Percentiles rank a stretch among this genome's conserved stretches.
phyloP scores from a whole-genome alignment of 2,113 vertebrate genomes.

The Oophaga pumilio region DNA sequence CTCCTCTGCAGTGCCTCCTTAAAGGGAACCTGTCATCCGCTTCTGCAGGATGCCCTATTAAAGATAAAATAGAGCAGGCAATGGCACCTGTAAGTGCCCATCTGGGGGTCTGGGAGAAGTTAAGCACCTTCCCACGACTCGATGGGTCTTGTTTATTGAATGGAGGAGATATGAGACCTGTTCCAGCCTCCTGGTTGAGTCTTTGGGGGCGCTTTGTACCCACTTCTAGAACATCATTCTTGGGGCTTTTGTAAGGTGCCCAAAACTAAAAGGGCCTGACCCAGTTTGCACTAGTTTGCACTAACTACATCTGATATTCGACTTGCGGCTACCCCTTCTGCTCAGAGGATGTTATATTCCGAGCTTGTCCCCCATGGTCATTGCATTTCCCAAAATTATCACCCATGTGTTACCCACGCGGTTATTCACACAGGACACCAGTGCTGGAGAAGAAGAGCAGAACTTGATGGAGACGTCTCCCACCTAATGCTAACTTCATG shows the following conservation, averaged over 20 bases:
- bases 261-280: neutral
- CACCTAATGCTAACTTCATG: neutral
- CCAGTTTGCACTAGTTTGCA: conserved; percentile 24
- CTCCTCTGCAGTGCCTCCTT: conserved; percentile 19
- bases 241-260: neutral
- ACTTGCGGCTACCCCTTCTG: neutral
- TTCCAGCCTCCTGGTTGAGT: neutral
- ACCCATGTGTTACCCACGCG: neutral
- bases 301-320: neutral
- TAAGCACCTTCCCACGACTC: neutral
- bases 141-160: neutral
- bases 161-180: neutral
- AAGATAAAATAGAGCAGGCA: neutral
- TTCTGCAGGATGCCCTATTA: neutral
- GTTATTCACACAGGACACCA: neutral
- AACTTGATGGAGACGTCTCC: neutral
- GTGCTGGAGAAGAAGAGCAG: neutral
- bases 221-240: neutral
- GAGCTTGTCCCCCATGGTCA: neutral
- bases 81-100: neutral
- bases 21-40: neutral
- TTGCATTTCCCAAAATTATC: neutral
- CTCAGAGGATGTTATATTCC: neutral
- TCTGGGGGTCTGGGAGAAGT: neutral
- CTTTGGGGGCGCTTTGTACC: neutral